Percentiles rank a stretch among this genome's conserved stretches.
Evolutionary conservation across 2,113 vertebrate genomes (phyloP).

Genomic region (Chaetodon auriga): DNA sequence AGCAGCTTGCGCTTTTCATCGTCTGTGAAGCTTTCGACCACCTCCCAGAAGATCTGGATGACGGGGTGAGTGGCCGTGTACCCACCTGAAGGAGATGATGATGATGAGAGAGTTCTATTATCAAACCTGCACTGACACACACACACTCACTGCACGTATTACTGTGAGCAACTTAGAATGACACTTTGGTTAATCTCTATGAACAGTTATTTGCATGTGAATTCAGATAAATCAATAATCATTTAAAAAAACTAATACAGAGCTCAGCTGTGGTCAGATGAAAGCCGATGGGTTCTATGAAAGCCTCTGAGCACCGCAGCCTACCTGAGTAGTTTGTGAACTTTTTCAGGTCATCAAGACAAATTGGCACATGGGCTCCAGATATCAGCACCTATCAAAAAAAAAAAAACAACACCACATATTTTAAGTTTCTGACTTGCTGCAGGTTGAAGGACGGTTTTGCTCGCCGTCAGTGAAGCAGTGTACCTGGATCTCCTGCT

Average conservation of each 20-base stretch:
- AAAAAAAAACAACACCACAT: neutral
- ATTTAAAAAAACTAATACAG: no score
- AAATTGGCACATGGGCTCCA: conserved; percentile 96
- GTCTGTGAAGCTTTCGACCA: conserved; percentile 97
- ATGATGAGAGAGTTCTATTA: neutral
- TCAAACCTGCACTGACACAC: neutral
- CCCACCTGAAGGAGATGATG: conserved; percentile 85
- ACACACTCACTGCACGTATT: neutral
- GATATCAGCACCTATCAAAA: conserved; percentile 92
- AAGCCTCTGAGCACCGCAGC: neutral
- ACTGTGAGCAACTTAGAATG: no score
- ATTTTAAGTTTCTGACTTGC: neutral
- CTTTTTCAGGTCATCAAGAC: conserved; percentile 95
- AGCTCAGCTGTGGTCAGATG: no score
- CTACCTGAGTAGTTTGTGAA: conserved; percentile 99
- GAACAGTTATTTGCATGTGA: no score
- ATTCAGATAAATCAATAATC: no score
- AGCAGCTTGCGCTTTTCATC: conserved; percentile 97
- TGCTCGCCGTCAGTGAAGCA: neutral
- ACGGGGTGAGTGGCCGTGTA: conserved; percentile 95
- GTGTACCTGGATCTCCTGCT: conserved; percentile 96
- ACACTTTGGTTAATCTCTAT: no score
- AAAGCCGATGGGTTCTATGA: no score
- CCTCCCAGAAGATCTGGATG: conserved; percentile 97
- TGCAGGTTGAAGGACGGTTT: neutral